Conservation (phyloP, 1,140 invertebrate species). For the Holcopasites calliopsidis region DNA sequence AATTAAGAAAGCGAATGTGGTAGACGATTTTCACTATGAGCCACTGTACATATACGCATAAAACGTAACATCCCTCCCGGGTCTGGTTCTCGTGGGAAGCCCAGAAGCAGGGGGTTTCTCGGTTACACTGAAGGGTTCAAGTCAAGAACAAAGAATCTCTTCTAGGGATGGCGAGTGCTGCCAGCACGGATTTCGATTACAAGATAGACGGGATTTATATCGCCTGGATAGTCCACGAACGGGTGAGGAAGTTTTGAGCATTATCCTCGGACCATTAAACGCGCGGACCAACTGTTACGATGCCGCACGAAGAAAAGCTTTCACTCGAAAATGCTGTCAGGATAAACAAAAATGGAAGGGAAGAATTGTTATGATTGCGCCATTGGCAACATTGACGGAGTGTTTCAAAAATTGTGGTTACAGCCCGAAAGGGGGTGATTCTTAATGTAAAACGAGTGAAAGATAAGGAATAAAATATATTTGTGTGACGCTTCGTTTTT, state of each 20-base stretch:
- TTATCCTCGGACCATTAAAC: constrained; percentile 53
- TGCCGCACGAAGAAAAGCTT: constrained; percentile 9
- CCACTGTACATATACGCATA: constrained; percentile 8
- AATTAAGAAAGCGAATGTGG: too few relatives aligned
- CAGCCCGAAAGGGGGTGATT: too few relatives aligned
- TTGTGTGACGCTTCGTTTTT: too few relatives aligned
- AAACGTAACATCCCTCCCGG: constrained; percentile 46
- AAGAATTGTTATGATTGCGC: background rate
- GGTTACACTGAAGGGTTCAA: constrained; percentile 68
- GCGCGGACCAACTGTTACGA: constrained; percentile 13
- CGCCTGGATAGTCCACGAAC: constrained; percentile 44
- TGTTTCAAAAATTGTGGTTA: too few relatives aligned
- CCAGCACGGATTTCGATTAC: constrained; percentile 61
- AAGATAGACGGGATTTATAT: constrained; percentile 65
- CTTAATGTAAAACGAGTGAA: too few relatives aligned
- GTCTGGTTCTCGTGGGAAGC: constrained; percentile 20
- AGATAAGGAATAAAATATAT: too few relatives aligned
- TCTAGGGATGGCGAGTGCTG: constrained; percentile 20
- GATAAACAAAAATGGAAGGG: background rate
- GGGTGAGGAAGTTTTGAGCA: constrained; percentile 46
- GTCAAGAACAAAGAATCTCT: constrained; percentile 67
- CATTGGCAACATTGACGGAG: too few relatives aligned
- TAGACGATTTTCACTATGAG: background rate
- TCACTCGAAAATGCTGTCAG: background rate
- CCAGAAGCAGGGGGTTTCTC: constrained; percentile 44